Evolutionary conservation across 2,888 invertebrate species (phyloP).

Genomic region (Chymomyza fuscimana): DNA sequence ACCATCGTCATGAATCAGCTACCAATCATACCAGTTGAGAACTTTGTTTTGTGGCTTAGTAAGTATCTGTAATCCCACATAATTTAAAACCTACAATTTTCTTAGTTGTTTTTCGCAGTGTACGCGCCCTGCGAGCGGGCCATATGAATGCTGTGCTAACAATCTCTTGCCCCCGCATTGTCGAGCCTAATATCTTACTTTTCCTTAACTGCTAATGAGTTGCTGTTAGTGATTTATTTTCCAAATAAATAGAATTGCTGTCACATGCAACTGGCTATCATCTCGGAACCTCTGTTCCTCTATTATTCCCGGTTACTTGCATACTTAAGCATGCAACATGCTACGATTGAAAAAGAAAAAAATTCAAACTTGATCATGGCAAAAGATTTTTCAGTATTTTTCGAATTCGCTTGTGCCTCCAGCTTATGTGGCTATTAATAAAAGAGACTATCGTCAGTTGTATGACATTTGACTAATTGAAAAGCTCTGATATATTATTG

Average conservation of each 20-base stretch:
- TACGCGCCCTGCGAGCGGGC: slow-evolving; percentile 23
- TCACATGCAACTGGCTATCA: slow-evolving; percentile 37
- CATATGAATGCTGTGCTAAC: slow-evolving; percentile 58
- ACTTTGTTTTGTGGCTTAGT: too few species aligned
- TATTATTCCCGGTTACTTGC: slow-evolving; percentile 49
- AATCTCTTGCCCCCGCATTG: slow-evolving; percentile 45
- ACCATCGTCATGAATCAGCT: too few species aligned
- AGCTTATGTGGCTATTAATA: slow-evolving; percentile 60
- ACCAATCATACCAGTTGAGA: too few species aligned
- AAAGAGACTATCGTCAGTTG: slow-evolving; percentile 57
- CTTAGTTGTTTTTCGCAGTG: neutral
- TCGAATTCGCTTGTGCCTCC: neutral
- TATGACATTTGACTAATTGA: slow-evolving; percentile 75
- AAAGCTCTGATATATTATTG: slow-evolving; percentile 65
- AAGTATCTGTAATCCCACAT: too few species aligned
- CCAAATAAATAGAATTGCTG: slow-evolving; percentile 71
- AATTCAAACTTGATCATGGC: neutral
- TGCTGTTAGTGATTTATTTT: slow-evolving; percentile 75
- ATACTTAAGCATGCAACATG: slow-evolving; percentile 61
- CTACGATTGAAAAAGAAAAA: slow-evolving; percentile 9
- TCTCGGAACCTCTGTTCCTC: too few species aligned
- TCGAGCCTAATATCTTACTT: slow-evolving; percentile 51
- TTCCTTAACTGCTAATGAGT: slow-evolving; percentile 73
- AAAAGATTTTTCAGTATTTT: neutral
- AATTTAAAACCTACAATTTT: too few species aligned